These are phyloP conservation scores for Darevskia nairensis DNA, from an alignment of 2,797 vertebrate genomes.

Conservation along the genomic window DNA sequence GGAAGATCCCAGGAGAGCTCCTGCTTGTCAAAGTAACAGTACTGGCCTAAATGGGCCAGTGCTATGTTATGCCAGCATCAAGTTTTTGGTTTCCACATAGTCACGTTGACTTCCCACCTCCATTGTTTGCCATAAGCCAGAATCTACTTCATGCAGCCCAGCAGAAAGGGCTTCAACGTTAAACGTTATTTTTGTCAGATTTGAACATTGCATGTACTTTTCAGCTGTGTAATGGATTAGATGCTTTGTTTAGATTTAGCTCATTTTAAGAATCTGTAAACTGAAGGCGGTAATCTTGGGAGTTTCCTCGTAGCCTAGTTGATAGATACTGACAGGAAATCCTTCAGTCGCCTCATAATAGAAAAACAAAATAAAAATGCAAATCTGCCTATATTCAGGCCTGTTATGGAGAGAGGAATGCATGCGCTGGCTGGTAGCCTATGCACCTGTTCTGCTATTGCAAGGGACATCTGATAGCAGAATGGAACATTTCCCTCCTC, in stretches of 20 bases:
- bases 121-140: background rate
- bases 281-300: background rate
- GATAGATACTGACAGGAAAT: background rate
- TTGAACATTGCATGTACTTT: background rate
- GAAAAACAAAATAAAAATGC: background rate
- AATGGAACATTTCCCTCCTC: too few species aligned
- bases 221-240: background rate
- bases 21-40: background rate
- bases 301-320: background rate
- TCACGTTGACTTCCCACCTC: background rate
- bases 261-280: background rate
- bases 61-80: background rate
- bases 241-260: background rate
- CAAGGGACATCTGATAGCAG: too few species aligned
- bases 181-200: background rate
- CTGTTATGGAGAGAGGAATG: background rate
- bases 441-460: too few species aligned
- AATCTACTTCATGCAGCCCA: background rate
- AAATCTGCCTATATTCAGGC: background rate
- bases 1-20: background rate
- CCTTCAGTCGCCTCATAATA: background rate
- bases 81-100: background rate
- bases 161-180: background rate
- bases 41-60: background rate
- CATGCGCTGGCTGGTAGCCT: too few species aligned